Base-by-base conservation (phyloP, 2,113 vertebrate genomes). In the Mesocricetus auratus region DNA sequence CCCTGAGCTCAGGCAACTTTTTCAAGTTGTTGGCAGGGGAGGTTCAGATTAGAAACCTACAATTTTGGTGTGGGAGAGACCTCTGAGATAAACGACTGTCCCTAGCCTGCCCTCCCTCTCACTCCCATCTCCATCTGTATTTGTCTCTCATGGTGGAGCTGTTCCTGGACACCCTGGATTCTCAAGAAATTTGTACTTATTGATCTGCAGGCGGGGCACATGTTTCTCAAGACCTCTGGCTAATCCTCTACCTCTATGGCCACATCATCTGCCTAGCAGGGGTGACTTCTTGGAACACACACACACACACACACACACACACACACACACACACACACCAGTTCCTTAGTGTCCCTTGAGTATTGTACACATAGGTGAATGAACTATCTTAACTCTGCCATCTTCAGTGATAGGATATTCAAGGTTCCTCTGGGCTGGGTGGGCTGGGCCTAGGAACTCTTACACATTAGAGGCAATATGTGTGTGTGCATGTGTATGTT, bases 31-130 rank as follows among this genome's bases (percentile, higher is more conserved):
- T 83, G 94, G 60, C 68, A 73, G 64, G 86, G 64, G 68, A 92
- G 85, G 56, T 94, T 96, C 88, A 90, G 88, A 82, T 95, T 93
- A 95, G 94, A 89, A 62, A 22, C 86, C 92, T 89, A 24, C 78
- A 89, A 31, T 89, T 95, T 62, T 15, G 42, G 92, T 82, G 86
- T 77, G 60, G 77, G 74, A 62, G 94, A 87, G 66, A 74, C 66
- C 39, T 45, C 31, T 45, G 88, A 97, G 85, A 91, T 81, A 68
- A 93, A 92, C 6, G 89, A 31, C 75, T 58, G 33, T 77, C 45
- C 60, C 56, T 86, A 26, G 77, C n/a, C 33, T 56, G 66, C 11
- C 62, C 29, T 86, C 1, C 56, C 24, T 71, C n/a, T 21, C 7
- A 1, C 2, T 39, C 36, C 86, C 3, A 0, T 31, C n/a, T 26